These are phyloP conservation scores for Tethya wilhelma DNA, from an alignment of 37 sponge, comb jelly and placozoan genomes.

Conservation along the genomic window DNA sequence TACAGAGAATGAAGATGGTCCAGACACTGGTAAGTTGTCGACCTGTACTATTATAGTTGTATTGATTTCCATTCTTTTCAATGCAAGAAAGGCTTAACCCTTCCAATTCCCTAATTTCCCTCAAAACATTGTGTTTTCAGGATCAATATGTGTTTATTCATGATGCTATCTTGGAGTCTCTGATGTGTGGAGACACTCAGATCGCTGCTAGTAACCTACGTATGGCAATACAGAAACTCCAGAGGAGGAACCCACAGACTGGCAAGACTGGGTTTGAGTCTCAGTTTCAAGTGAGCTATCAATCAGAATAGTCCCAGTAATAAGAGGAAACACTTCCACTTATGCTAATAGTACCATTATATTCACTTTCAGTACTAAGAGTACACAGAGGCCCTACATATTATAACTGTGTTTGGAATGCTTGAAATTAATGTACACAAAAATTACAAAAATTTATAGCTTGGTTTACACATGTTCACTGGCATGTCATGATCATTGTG, in stretches of 20 bases:
- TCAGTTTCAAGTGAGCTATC: conserved; percentile 44
- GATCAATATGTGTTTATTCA: conserved; percentile 63
- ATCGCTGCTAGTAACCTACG: conserved; percentile 1
- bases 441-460: too few species aligned
- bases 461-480: too few species aligned
- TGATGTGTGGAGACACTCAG: conserved; percentile 57
- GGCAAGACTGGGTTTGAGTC: conserved; percentile 39
- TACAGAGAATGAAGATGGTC: conserved; percentile 74
- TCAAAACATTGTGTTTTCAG: conserved; percentile 2
- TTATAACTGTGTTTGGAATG: too few species aligned
- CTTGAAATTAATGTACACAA: too few species aligned
- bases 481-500: background rate
- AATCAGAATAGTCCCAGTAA: background rate
- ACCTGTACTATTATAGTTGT: background rate
- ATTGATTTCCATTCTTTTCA: background rate
- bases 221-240: background rate
- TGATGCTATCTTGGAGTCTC: conserved; percentile 53
- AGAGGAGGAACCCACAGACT: too few species aligned
- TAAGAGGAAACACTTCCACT: too few species aligned
- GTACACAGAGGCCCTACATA: too few species aligned
- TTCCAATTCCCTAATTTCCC: background rate
- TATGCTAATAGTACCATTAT: too few species aligned
- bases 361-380: too few species aligned
- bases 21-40: conserved; percentile 52
- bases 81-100: background rate